Base-by-base conservation (phyloP, 2,797 vertebrate genomes). In the Florisuga fusca region DNA sequence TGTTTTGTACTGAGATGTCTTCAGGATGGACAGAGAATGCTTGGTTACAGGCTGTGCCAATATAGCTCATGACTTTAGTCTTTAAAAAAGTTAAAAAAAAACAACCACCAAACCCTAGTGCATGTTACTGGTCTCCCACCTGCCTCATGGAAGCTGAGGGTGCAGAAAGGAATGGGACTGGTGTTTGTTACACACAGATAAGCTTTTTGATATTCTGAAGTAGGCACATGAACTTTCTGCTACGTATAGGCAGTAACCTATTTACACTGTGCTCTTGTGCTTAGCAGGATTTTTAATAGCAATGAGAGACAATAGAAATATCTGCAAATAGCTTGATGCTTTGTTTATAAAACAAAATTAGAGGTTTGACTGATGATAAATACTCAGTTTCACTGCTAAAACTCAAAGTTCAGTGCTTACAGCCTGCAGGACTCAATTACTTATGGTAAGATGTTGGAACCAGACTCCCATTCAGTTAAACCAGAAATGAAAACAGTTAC, bases 1-100 rank as follows among this genome's bases (percentile, higher is more conserved):
- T 93, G 76, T 84, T 72, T 94, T 96, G 92, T 95, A 12, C 69
- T 89, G 51, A 67, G 54, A 55, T 83, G 75, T 87, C 87, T 96
- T 96, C 91, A 95, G 78, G 92, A 77, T 57, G 61, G 72, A 85
- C 55, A 91, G 87, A 94, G 77, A 20, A 29, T 64, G 79, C 58
- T 93, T 94, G 66, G 79, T 84, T 91, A 51, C 33, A 78, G 82
- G 58, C 87, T 94, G 29, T 4, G 8, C 54, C 2, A 3, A 74
- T 87, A n/a, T 1, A 88, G 69, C 86, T 87, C 50, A 67, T 67
- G 76, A 67, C 61, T 80, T 83, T 4, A 54, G 45, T 36, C 50
- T 80, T 62, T 72, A 25, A 72, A 54, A 58, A 48, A 33, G 3
- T 1, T n/a, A n/a, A 4, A 13, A 12, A 23, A 23, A 23, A 50